Percentiles rank a stretch among this genome's conserved stretches.
Evolutionary conservation across 2,113 vertebrate genomes (phyloP).

Genomic region (Zosterops japonicus): DNA sequence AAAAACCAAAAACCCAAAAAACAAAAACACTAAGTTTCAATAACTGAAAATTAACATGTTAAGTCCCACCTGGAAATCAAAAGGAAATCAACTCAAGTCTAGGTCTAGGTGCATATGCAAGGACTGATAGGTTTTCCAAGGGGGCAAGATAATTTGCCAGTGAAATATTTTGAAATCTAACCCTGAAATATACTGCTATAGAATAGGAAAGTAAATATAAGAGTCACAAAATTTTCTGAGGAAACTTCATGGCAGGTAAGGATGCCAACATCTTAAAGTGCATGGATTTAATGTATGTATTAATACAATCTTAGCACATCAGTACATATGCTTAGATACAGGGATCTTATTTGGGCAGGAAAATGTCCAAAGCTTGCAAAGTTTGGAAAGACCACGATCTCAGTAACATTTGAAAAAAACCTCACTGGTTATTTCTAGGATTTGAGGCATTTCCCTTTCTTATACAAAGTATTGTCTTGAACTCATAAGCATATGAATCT

Average conservation of each 20-base stretch:
- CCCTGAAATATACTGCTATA: not conserved
- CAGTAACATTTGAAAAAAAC: not conserved
- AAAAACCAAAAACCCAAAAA: not conserved
- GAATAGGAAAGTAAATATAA: not conserved
- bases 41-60: not conserved
- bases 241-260: not conserved
- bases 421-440: not conserved
- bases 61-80: not conserved
- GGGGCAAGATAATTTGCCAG: not conserved
- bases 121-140: not conserved
- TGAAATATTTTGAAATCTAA: not conserved
- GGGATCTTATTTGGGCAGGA: not conserved
- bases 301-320: not conserved
- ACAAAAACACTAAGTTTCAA: not conserved
- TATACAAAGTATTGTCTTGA: slow-evolving; percentile 7
- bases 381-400: not conserved
- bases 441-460: not conserved
- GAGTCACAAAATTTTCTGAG: not conserved
- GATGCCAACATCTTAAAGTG: not conserved
- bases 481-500: slow-evolving; percentile 68
- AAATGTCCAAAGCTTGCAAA: not conserved
- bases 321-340: not conserved
- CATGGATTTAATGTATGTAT: not conserved
- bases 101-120: not conserved
- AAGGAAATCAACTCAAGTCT: not conserved